These are phyloP conservation scores for Drosophila varians DNA, from an alignment of 1,140 invertebrate species.

Conservation along the genomic window DNA sequence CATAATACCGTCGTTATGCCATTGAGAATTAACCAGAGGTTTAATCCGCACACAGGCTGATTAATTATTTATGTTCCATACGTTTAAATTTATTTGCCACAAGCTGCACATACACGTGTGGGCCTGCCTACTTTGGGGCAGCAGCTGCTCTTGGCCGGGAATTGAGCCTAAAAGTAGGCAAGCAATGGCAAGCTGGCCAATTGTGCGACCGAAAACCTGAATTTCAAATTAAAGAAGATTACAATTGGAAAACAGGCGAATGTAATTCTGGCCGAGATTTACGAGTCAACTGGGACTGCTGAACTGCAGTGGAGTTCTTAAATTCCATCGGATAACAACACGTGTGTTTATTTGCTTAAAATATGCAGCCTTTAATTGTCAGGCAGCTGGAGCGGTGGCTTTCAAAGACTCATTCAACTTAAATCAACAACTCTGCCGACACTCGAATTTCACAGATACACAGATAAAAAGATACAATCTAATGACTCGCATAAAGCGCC, in stretches of 20 bases:
- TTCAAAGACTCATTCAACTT: constrained; percentile 21
- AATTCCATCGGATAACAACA: constrained; percentile 5
- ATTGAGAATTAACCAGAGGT: neutral
- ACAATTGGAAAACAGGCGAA: constrained; percentile 17
- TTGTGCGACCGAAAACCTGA: constrained; percentile 12
- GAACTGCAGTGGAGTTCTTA: constrained; percentile 14
- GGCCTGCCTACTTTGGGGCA: constrained; percentile 56
- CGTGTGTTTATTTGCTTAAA: constrained; percentile 55
- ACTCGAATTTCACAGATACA: constrained; percentile 42
- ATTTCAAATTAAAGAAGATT: constrained; percentile 40
- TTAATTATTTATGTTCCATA: constrained; percentile 8
- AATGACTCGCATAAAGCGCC: constrained; percentile 59
- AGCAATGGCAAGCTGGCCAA: neutral
- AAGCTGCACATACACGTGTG: neutral
- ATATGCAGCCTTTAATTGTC: constrained; percentile 48
- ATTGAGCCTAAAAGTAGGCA: constrained; percentile 50
- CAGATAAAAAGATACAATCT: constrained; percentile 61
- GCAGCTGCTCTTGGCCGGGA: neutral
- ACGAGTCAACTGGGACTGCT: constrained; percentile 34
- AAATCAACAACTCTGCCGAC: constrained; percentile 10
- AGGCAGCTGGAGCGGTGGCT: constrained; percentile 22
- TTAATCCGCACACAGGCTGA: constrained; percentile 1
- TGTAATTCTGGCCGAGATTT: constrained; percentile 27
- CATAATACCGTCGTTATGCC: neutral
- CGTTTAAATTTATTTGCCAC: constrained; percentile 6